A percentile compares a stretch with the other conserved stretches of the same genome.
Evolutionary conservation across 2,888 invertebrate species (phyloP).

Genomic region (Oegoconia quadripuncta): DNA sequence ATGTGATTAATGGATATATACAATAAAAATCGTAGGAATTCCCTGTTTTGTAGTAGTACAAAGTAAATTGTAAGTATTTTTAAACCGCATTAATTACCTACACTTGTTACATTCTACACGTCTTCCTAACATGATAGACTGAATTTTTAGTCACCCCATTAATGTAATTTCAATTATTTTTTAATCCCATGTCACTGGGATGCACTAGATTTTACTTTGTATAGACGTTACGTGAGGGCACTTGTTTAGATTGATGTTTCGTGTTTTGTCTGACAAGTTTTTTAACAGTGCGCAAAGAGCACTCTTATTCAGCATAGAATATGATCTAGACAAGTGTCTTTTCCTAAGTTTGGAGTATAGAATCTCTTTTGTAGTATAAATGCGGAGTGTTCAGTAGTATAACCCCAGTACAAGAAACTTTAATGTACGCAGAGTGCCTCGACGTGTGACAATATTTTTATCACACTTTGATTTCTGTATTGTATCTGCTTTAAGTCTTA

Average conservation of each 20-base stretch:
- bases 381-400: slow-evolving; percentile 64
- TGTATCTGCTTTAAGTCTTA: slow-evolving; percentile 20
- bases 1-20: slow-evolving; percentile 40
- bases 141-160: slow-evolving; percentile 58
- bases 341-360: slow-evolving; percentile 35
- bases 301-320: slow-evolving; percentile 10
- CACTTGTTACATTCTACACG: slow-evolving; percentile 37
- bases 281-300: slow-evolving; percentile 5
- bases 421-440: slow-evolving; percentile 65
- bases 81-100: slow-evolving; percentile 39
- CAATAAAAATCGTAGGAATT: slow-evolving; percentile 40
- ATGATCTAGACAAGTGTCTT: slow-evolving; percentile 68
- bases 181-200: slow-evolving; percentile 64
- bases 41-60: slow-evolving; percentile 68
- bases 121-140: slow-evolving; percentile 72
- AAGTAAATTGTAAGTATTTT: slow-evolving; percentile 65
- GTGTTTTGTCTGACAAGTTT: slow-evolving; percentile 16
- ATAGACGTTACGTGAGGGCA: slow-evolving; percentile 54
- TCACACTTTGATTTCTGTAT: slow-evolving; percentile 47
- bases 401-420: slow-evolving; percentile 56
- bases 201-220: slow-evolving; percentile 64
- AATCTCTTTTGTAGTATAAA: slow-evolving; percentile 41
- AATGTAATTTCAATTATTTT: slow-evolving; percentile 36
- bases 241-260: slow-evolving; percentile 54
- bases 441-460: slow-evolving; percentile 65